Evolutionary conservation across 1,140 invertebrate genomes (phyloP), one percentile per base, ranked within the genome.

Genomic region (Harlomillsia oculata): DNA sequence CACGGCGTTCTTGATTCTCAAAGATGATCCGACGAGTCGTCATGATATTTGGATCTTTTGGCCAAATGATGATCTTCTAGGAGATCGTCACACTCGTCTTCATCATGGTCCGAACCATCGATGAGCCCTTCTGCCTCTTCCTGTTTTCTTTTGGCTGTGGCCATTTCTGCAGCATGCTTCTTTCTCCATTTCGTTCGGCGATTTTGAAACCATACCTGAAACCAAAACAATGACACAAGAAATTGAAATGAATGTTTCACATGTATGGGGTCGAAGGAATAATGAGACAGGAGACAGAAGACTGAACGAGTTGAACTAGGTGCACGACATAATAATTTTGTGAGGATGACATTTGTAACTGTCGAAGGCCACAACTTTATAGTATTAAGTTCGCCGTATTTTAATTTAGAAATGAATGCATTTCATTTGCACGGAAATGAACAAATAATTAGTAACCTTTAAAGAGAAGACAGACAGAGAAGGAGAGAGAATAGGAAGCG

Each of bases 161-260:
- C 94, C 91, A 97, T 95, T 77, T 98, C 95, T 2, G 94, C 95
- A 1, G 95, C 94, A 77, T 98, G 93, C 72, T 94, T 94, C 80
- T 99, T 99, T 68, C 96, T 78, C 95, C 95, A 98, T 79, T 99
- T 99, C 66, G 95, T 99, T 70, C 96, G 78, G 71, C 96, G 81
- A 74, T 99, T 99, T 77, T 99, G 96, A 76, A 99, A 99, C 96
- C 96, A 99, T 36, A 99, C 96, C 95, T 99, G 80, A 36, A 79
- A 80, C n/a, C 30, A 40, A 80, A 79, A 36, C 32, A 60, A 50
- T 40, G 11, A 28, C 21, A 45, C 14, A 36, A 48, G 14, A 28
- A 11, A 29, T 26, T 53, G 16, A 50, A 28, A 18, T 5, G 8
- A 41, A 41, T 41, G 8, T 14, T n/a, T 34, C 32, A n/a, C n/a